Conservation (phyloP, 2,113 vertebrate genomes). For the Rhinoderma darwinii region DNA sequence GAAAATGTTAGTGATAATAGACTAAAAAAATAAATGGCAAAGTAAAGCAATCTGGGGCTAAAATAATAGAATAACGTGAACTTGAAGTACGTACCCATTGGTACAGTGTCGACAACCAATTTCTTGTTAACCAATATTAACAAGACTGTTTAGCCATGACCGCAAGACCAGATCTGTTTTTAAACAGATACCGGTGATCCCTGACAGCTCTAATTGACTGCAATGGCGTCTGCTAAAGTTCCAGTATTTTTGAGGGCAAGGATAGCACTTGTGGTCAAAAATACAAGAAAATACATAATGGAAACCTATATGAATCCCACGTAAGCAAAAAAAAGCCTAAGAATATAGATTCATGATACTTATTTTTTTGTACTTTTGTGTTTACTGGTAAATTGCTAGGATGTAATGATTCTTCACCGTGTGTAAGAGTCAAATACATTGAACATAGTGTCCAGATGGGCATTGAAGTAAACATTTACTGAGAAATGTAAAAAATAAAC, state of each 20-base stretch:
- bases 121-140: not conserved
- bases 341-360: not conserved
- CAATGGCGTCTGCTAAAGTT: no score
- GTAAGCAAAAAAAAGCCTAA: not conserved
- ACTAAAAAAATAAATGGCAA: conserved; percentile 68
- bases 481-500: not conserved
- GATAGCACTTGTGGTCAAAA: no score
- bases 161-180: not conserved
- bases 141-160: no score
- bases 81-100: not conserved
- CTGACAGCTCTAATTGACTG: no score
- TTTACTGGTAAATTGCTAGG: not conserved
- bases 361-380: no score
- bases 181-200: not conserved
- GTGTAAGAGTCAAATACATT: not conserved
- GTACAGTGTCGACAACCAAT: no score
- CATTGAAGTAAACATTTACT: not conserved
- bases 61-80: conserved; percentile 68
- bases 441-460: no score
- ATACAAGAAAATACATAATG: no score
- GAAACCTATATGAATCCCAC: no score
- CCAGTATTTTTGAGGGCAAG: no score
- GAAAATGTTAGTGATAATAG: conserved; percentile 67
- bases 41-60: conserved; percentile 71
- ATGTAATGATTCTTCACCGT: not conserved